Evolutionary conservation across 2,888 invertebrate species (phyloP).

Genomic region (Lamellibrachia columna): DNA sequence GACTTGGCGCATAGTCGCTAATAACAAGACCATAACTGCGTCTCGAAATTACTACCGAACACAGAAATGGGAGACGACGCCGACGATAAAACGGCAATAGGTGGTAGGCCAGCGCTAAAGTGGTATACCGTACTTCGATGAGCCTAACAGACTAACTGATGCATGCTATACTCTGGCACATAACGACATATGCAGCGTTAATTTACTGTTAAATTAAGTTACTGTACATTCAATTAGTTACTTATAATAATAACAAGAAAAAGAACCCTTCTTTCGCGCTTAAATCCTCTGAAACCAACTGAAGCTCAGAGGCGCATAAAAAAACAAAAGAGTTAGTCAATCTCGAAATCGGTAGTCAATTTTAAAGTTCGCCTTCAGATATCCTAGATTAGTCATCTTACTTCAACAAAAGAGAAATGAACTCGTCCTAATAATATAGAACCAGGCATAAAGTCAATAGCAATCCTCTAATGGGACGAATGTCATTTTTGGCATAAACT

Average conservation of each 20-base stretch:
- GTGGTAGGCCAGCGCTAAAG: neutral
- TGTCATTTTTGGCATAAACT: neutral
- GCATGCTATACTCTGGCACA: neutral
- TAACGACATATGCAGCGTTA: neutral
- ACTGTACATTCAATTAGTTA: neutral
- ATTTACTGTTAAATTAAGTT: neutral
- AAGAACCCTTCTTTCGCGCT: no score
- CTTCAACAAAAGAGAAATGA: neutral
- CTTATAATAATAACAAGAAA: no score
- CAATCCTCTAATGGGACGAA: neutral
- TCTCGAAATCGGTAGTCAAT: no score
- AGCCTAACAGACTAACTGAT: neutral
- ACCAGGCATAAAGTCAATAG: neutral
- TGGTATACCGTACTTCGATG: neutral
- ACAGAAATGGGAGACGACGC: neutral
- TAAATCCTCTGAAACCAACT: no score
- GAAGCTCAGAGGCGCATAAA: no score
- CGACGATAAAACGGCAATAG: neutral
- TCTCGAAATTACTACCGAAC: neutral
- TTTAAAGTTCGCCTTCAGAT: neutral
- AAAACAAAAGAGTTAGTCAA: no score
- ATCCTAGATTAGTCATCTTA: neutral
- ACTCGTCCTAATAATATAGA: neutral
- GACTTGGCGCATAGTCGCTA: neutral
- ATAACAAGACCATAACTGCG: constrained; percentile 9